phyloP scores from a whole-genome alignment of 2,888 invertebrate species.

The Pristionchus fissidentatus region DNA sequence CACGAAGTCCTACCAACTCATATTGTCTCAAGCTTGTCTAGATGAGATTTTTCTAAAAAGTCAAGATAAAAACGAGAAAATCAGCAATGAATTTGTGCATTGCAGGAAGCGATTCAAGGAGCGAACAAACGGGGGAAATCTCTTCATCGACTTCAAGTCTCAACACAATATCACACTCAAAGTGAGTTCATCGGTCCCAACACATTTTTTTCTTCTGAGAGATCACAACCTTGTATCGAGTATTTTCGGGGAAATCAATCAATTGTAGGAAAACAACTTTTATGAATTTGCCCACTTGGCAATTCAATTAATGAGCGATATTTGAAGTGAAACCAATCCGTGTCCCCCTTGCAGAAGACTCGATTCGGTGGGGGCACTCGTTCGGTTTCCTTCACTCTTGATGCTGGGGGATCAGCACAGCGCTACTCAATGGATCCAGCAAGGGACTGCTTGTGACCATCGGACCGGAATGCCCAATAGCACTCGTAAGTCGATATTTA shows the following conservation, averaged over 20 bases:
- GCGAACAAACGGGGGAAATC: conserved; percentile 56
- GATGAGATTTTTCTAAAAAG: too few relatives aligned
- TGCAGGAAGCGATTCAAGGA: conserved; percentile 73
- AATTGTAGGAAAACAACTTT: neutral
- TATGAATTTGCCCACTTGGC: neutral
- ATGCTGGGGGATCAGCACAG: conserved; percentile 64
- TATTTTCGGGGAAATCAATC: too few relatives aligned
- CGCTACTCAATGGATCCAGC: conserved; percentile 79
- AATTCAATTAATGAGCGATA: neutral
- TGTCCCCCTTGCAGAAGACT: conserved; percentile 54
- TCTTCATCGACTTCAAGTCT: conserved; percentile 79
- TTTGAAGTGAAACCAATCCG: neutral
- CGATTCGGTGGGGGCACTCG: conserved; percentile 79
- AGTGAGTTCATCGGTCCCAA: too few relatives aligned
- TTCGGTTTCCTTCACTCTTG: conserved; percentile 56
- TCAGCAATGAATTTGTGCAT: too few relatives aligned
- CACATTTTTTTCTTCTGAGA: too few relatives aligned
- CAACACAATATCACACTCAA: conserved; percentile 81
- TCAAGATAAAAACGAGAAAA: too few relatives aligned
- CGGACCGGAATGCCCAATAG: conserved; percentile 79
- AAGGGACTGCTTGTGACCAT: conserved; percentile 81
- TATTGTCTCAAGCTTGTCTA: too few relatives aligned
- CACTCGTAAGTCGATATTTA: conserved; percentile 63
- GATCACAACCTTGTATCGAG: too few relatives aligned
- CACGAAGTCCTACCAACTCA: too few relatives aligned